Evolutionary conservation across 2,797 vertebrate genomes (phyloP).

Genomic region (Champsocephalus gunnari): DNA sequence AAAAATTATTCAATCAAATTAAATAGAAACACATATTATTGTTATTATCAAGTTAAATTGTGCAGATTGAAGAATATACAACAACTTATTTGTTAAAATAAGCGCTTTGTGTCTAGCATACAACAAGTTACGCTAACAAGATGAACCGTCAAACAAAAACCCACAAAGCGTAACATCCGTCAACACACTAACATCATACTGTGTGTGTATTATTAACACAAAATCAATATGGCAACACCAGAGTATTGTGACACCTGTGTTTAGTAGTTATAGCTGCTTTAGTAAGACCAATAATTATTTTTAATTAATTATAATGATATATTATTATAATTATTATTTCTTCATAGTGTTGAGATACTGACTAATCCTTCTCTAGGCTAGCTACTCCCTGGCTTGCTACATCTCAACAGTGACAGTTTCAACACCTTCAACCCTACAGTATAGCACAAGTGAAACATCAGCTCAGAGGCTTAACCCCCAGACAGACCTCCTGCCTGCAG

Average conservation of each 20-base stretch:
- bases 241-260: too few species aligned
- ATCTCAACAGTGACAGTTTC: background rate
- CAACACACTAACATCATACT: too few species aligned
- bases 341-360: background rate
- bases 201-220: too few species aligned
- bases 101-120: background rate
- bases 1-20: too few species aligned
- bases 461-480: slow-evolving; percentile 29
- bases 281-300: background rate
- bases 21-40: too few species aligned
- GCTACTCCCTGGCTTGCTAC: background rate
- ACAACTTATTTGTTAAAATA: background rate
- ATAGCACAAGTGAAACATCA: slow-evolving; percentile 43
- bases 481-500: slow-evolving; percentile 41
- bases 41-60: too few species aligned
- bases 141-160: too few species aligned
- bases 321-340: background rate
- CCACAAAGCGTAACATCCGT: too few species aligned
- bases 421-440: background rate
- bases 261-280: background rate
- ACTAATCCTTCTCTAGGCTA: background rate
- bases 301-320: background rate
- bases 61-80: too few species aligned
- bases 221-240: too few species aligned
- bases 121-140: too few species aligned